These are phyloP conservation scores for Idaea straminata DNA, from an alignment of 2,888 invertebrate species.

Conservation along the genomic window DNA sequence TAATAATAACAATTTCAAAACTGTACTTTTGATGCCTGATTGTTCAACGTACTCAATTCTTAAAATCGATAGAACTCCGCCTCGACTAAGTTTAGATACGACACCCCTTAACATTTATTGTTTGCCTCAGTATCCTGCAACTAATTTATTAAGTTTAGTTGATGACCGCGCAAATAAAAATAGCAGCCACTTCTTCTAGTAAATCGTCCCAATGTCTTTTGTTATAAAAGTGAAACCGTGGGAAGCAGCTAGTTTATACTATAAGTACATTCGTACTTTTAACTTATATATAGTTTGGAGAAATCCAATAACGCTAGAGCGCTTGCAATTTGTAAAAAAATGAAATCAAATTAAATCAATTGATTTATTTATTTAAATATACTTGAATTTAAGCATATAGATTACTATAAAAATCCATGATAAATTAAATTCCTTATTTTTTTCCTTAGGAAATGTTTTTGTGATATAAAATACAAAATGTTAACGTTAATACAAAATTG, in stretches of 20 bases:
- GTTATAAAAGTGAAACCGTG: too few relatives aligned
- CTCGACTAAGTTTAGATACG: background rate
- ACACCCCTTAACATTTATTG: background rate
- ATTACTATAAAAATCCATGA: background rate
- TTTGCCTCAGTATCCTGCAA: background rate
- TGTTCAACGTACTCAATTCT: too few relatives aligned
- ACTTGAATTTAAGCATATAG: background rate
- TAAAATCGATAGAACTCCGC: too few relatives aligned
- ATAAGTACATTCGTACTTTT: too few relatives aligned
- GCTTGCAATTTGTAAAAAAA: background rate
- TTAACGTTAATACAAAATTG: slow-evolving; percentile 16
- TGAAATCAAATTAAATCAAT: background rate
- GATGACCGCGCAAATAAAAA: too few relatives aligned
- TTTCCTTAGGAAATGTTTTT: background rate
- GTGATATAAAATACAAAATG: background rate
- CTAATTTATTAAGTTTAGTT: background rate
- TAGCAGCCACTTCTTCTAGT: too few relatives aligned
- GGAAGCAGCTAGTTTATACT: too few relatives aligned
- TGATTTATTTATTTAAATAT: background rate
- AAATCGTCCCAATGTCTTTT: too few relatives aligned
- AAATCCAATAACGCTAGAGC: background rate
- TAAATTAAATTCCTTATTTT: background rate
- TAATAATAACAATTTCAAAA: too few relatives aligned
- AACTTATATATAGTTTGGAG: too few relatives aligned
- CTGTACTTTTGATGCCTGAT: too few relatives aligned